Evolutionary conservation across 2,113 vertebrate genomes (phyloP).

Genomic region (Apteryx mantelli): DNA sequence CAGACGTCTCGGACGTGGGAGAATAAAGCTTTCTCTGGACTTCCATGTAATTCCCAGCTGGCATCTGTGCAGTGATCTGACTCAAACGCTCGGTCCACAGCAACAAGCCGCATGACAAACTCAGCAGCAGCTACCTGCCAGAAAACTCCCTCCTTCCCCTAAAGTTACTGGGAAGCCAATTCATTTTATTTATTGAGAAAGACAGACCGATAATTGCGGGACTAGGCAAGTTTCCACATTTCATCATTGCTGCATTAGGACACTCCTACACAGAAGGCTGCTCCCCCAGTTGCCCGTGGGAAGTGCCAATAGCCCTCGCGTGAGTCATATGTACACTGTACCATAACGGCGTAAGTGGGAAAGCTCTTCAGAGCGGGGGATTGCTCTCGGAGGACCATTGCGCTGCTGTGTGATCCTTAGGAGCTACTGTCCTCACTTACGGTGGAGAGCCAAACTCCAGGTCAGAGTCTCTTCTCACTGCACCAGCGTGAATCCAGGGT

Average conservation of each 20-base stretch:
- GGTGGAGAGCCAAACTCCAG: background rate
- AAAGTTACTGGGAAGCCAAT: background rate
- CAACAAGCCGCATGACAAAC: background rate
- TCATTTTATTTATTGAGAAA: constrained; percentile 38
- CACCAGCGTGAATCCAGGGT: background rate
- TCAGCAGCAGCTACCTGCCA: background rate
- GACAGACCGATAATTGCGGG: constrained; percentile 32
- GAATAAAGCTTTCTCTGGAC: background rate
- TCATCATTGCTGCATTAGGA: constrained; percentile 56
- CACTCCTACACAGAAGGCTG: constrained; percentile 56
- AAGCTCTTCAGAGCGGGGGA: background rate
- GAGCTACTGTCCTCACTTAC: background rate
- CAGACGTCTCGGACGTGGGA: background rate
- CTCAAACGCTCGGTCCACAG: background rate
- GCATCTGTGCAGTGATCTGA: background rate
- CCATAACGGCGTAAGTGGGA: background rate
- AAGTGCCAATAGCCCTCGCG: constrained; percentile 56
- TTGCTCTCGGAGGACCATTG: background rate
- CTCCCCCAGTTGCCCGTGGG: constrained; percentile 48
- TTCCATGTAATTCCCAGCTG: background rate
- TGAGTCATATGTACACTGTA: constrained; percentile 35
- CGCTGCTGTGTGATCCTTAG: background rate
- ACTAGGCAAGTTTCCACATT: constrained; percentile 43
- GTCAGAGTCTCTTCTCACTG: background rate
- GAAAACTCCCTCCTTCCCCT: background rate